A percentile compares a stretch with the other conserved stretches of the same genome.
Evolutionary conservation across 1,140 invertebrate genomes (phyloP).

Genomic region (Saxidomus purpurata): DNA sequence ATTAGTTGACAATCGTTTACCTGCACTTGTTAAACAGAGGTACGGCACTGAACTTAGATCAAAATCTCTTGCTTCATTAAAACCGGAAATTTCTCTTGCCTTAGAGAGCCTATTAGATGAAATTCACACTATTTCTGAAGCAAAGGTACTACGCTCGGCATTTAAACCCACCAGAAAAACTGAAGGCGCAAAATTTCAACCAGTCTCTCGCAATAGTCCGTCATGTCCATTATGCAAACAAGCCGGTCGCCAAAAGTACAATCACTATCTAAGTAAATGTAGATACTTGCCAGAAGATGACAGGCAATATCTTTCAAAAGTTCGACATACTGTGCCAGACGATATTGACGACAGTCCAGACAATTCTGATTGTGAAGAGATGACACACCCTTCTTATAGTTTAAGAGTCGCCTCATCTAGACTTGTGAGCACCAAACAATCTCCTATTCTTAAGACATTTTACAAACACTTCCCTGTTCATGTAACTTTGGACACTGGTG

Average conservation of each 20-base stretch:
- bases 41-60: constrained; percentile 18
- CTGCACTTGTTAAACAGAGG: background rate
- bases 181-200: constrained; percentile 14
- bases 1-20: too few species aligned
- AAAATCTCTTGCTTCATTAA: too few species aligned
- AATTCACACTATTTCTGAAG: too few species aligned
- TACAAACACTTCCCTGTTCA: constrained; percentile 29
- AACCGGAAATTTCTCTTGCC: too few species aligned
- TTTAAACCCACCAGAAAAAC: background rate
- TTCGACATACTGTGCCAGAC: background rate
- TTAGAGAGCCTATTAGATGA: too few species aligned
- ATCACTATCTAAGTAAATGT: constrained; percentile 66
- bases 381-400: background rate
- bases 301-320: too few species aligned
- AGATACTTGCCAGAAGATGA: too few species aligned
- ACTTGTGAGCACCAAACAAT: constrained; percentile 40
- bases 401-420: background rate
- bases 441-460: constrained; percentile 44
- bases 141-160: too few species aligned
- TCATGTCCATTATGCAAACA: constrained; percentile 62
- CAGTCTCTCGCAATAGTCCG: background rate
- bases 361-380: background rate
- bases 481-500: constrained; percentile 39
- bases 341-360: background rate
- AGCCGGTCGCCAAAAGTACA: background rate